Conservation (phyloP, 2,888 invertebrate species). For the Polyommatus iphigenia region DNA sequence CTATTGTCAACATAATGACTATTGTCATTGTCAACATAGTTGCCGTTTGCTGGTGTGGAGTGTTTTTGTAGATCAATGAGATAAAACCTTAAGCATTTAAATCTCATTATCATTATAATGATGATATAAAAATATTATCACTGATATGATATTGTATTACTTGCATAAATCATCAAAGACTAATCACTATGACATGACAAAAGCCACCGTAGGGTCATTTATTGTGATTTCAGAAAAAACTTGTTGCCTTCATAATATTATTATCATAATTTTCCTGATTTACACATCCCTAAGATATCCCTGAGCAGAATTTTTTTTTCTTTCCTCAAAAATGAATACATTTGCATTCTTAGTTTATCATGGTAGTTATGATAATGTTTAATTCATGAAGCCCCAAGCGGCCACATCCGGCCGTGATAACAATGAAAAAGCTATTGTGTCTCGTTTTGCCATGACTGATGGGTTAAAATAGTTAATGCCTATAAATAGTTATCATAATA, state of each 20-base stretch:
- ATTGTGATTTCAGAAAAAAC: background rate
- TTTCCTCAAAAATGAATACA: background rate
- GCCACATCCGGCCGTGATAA: too few species aligned
- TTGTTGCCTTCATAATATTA: background rate
- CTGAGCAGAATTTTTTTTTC: background rate
- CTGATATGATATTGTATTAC: background rate
- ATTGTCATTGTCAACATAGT: background rate
- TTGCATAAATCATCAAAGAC: background rate
- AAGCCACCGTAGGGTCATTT: background rate
- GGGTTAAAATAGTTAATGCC: background rate
- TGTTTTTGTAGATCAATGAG: background rate
- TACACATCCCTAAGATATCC: background rate
- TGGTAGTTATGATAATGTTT: background rate
- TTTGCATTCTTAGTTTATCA: background rate
- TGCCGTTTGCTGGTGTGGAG: background rate
- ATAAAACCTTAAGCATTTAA: conserved; percentile 19
- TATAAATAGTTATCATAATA: background rate
- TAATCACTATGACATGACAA: background rate
- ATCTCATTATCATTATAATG: conserved; percentile 19
- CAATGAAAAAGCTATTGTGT: too few species aligned
- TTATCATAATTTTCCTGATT: background rate
- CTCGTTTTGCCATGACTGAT: too few species aligned
- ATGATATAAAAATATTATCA: conserved; percentile 21
- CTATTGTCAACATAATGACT: background rate
- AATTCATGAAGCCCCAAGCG: too few species aligned